Evolutionary conservation across 2,113 vertebrate genomes (phyloP).

Genomic region (Spheniscus mendiculus): DNA sequence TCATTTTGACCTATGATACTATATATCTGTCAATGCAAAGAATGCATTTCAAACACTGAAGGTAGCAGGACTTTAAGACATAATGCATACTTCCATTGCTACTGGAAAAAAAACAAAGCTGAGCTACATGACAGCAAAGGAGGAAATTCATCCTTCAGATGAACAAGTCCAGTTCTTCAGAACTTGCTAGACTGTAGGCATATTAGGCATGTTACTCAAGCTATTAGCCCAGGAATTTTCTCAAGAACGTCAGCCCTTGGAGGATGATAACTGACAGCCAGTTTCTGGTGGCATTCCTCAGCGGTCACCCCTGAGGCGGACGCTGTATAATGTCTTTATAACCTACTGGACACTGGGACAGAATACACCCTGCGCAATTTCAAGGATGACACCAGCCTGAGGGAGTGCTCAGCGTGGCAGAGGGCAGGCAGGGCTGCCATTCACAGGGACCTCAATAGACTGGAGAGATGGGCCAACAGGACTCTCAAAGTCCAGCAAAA

Average conservation of each 20-base stretch:
- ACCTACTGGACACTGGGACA: not conserved
- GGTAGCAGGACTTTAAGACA: not conserved
- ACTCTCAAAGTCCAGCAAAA: not conserved
- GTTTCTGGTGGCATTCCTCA: not conserved
- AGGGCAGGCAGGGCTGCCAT: not conserved
- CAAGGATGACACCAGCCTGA: not conserved
- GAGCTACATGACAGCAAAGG: not conserved
- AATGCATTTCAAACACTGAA: not conserved
- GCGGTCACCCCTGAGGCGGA: not conserved
- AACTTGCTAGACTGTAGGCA: not conserved
- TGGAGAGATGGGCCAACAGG: not conserved
- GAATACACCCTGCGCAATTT: not conserved
- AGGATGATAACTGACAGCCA: not conserved
- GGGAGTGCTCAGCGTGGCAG: not conserved
- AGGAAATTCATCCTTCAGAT: not conserved
- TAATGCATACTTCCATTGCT: not conserved
- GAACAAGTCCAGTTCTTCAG: not conserved
- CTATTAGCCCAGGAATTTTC: not conserved
- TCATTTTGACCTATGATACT: not conserved
- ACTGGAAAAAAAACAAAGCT: not conserved
- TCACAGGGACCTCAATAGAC: not conserved
- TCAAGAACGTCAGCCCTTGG: not conserved
- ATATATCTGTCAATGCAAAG: not conserved
- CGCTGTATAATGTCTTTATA: not conserved
- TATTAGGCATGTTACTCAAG: not conserved